Evolutionary conservation across 2,888 invertebrate genomes (phyloP), one percentile per base, ranked within the genome.

Genomic region (Watsonalla binaria): DNA sequence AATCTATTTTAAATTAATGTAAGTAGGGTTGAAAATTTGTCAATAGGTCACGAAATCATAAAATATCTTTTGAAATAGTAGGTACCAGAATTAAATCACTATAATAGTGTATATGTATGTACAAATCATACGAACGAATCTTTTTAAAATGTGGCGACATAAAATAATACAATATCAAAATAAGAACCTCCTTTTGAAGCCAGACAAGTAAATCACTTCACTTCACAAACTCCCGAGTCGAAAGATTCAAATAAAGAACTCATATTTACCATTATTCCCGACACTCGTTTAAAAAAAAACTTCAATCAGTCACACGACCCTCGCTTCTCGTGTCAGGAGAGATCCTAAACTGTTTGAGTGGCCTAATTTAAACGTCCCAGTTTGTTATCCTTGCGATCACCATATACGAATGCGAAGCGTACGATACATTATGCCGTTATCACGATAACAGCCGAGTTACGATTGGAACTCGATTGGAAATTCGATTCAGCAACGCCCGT

Each of bases 311-410:
- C 63, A 62, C 67, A 57, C 68, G 68, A 63, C 66, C 71, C 62
- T 55, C 58, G 58, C 45, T 56, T 53, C 59, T 62, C 58, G 61
- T 65, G 54, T 60, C 68, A 65, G 59, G 57, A 45, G 53, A 53
- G 66, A 67, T 81, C 84, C 84, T 78, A 78, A 56, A 67, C 76
- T 79, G 75, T 76, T 76, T 69, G 57, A 64, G 59, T 69, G 77
- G 57, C 72, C 73, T 81, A 83, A 80, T 80, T 82, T 76, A 63
- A 68, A 62, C 72, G 82, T 59, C 76, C 81, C 72, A 80, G 65
- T 76, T 75, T 68, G 68, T 74, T 73, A 78, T 78, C 78, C 84
- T 80, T 75, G 65, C 72, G 73, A 65, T 60, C 65, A 66, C 24
- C 74, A 72, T 76, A 71, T 62, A 56, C 63, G 74, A 74, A 70